A percentile compares a stretch with the other conserved stretches of the same genome.
Evolutionary conservation across 1,140 invertebrate species (phyloP).

Genomic region (Nasonia vitripennis): DNA sequence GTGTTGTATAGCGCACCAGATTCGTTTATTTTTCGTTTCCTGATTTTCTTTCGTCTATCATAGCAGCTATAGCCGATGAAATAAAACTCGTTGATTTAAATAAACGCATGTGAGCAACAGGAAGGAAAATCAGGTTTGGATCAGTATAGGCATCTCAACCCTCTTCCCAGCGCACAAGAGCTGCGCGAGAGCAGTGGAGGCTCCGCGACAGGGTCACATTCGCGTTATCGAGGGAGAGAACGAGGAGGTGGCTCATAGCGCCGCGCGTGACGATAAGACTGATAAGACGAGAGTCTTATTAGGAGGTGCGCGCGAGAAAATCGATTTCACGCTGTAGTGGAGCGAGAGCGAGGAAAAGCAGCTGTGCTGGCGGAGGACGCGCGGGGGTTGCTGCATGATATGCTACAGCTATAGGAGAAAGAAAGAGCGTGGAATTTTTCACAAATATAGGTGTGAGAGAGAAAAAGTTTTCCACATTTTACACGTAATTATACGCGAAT

Average conservation of each 20-base stretch:
- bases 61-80: no score
- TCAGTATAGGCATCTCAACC: neutral
- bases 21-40: neutral
- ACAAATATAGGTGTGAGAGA: no score
- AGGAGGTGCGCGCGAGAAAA: slow-evolving; percentile 7
- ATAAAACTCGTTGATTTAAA: no score
- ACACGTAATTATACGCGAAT: no score
- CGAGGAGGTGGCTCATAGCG: slow-evolving; percentile 2
- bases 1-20: neutral
- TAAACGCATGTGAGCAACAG: no score
- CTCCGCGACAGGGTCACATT: slow-evolving; percentile 37
- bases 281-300: slow-evolving; percentile 26
- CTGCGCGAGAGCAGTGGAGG: neutral
- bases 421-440: neutral
- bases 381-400: no score
- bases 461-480: no score
- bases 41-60: no score
- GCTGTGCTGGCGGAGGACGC: no score
- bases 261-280: slow-evolving; percentile 5
- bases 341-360: neutral
- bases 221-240: neutral
- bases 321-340: slow-evolving; percentile 16
- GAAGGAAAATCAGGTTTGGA: no score
- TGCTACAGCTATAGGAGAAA: no score
- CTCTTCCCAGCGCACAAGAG: neutral